Conservation (phyloP, 2,888 invertebrate genomes). For the Athalia circularis region DNA sequence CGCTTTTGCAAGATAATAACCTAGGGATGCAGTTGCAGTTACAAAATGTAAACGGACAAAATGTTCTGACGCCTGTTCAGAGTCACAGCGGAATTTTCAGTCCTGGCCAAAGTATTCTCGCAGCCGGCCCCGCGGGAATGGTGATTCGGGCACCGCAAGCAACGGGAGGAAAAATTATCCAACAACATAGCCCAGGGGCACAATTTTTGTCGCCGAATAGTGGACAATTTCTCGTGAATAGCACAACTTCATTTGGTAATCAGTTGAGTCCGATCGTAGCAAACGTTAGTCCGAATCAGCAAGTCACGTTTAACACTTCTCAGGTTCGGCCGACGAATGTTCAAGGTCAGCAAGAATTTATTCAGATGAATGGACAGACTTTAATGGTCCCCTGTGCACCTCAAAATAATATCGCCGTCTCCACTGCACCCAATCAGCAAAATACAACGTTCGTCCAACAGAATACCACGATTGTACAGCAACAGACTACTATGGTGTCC, state of each 20-base stretch:
- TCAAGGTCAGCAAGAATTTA: conserved; percentile 82
- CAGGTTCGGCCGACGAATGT: conserved; percentile 72
- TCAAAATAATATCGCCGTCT: conserved; percentile 77
- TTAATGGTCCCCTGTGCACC: conserved; percentile 82
- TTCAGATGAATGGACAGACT: conserved; percentile 84
- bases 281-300: conserved; percentile 83
- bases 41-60: conserved; percentile 88
- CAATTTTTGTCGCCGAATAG: conserved; percentile 85
- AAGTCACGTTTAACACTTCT: conserved; percentile 79
- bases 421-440: conserved; percentile 77
- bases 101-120: conserved; percentile 80
- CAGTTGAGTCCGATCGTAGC: conserved; percentile 88
- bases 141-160: conserved; percentile 85
- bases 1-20: conserved; percentile 83
- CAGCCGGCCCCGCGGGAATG: conserved; percentile 84
- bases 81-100: conserved; percentile 80
- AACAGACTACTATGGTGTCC: conserved; percentile 86
- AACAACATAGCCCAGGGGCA: conserved; percentile 81
- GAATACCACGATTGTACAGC: conserved; percentile 90
- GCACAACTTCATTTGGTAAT: conserved; percentile 81
- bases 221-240: conserved; percentile 85
- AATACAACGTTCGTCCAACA: conserved; percentile 88
- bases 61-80: conserved; percentile 84
- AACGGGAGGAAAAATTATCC: conserved; percentile 83
- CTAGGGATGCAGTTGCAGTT: conserved; percentile 86